These are phyloP conservation scores for Pachypsylla venusta DNA, from an alignment of 1,140 invertebrate species.

Conservation along the genomic window DNA sequence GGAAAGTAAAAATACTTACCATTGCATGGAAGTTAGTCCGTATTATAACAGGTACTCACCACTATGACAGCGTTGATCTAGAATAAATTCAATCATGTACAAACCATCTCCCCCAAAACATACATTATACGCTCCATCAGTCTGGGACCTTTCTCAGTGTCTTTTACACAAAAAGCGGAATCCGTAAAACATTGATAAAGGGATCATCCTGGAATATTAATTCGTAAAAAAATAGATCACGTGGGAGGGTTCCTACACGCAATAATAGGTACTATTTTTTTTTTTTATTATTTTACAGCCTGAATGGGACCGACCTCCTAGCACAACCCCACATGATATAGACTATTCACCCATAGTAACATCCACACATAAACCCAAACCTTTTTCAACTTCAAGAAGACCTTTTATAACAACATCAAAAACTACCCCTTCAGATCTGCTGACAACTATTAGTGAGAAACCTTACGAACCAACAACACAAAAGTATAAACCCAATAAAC, in stretches of 20 bases:
- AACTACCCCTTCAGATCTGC: constrained; percentile 14
- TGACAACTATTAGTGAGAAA: not conserved
- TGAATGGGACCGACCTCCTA: constrained; percentile 50
- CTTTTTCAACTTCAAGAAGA: constrained; percentile 8
- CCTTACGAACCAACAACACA: constrained; percentile 12
- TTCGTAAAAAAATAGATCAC: not conserved
- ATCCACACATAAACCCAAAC: constrained; percentile 8
- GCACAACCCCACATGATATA: constrained; percentile 34
- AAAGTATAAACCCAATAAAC: constrained; percentile 13
- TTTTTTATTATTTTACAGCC: constrained; percentile 34
- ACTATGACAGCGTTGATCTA: too few species aligned
- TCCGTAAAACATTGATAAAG: not conserved
- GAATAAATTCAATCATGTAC: too few species aligned
- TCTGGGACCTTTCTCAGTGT: too few species aligned
- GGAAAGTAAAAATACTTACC: too few species aligned
- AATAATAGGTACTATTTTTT: not conserved
- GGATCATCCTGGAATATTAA: not conserved
- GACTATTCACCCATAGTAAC: constrained; percentile 12
- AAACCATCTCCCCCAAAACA: too few species aligned
- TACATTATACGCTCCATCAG: too few species aligned
- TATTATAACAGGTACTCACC: too few species aligned
- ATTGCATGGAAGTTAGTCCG: too few species aligned
- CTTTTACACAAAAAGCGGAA: too few species aligned
- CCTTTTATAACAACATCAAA: constrained; percentile 16
- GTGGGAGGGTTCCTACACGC: not conserved